A percentile compares a stretch with the other conserved stretches of the same genome.
These are phyloP conservation scores for Agrotis puta DNA, from an alignment of 2,888 invertebrate species.

Conservation along the genomic window DNA sequence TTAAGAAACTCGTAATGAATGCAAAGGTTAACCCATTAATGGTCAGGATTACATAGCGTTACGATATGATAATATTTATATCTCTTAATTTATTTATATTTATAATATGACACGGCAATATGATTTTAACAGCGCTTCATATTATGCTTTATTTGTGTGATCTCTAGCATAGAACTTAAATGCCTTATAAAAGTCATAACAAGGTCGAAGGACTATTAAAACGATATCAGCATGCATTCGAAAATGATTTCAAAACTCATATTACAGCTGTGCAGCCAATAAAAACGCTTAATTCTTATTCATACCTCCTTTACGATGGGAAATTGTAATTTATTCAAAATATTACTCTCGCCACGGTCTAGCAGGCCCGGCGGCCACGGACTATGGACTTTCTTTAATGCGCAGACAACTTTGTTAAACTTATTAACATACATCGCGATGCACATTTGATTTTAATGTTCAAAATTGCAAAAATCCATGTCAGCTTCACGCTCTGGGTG, in stretches of 20 bases:
- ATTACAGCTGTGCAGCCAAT: constrained; percentile 45
- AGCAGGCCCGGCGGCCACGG: constrained; percentile 50
- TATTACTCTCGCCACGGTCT: constrained; percentile 66
- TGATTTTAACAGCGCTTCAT: constrained; percentile 40
- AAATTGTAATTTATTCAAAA: constrained; percentile 67
- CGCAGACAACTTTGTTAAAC: constrained; percentile 71
- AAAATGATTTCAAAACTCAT: constrained; percentile 39
- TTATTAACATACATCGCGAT: constrained; percentile 69
- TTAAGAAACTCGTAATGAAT: constrained; percentile 14
- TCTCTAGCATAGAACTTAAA: constrained; percentile 56
- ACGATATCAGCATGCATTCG: constrained; percentile 46
- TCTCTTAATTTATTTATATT: constrained; percentile 35
- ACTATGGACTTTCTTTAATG: constrained; percentile 59
- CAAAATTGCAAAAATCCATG: constrained; percentile 63
- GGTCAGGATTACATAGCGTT: constrained; percentile 41
- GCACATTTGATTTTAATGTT: constrained; percentile 62
- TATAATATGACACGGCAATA: constrained; percentile 39
- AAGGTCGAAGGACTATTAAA: constrained; percentile 59
- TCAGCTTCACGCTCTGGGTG: constrained; percentile 57
- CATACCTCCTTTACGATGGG: constrained; percentile 63
- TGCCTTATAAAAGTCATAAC: constrained; percentile 40
- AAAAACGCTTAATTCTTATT: constrained; percentile 62
- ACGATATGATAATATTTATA: constrained; percentile 23
- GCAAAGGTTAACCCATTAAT: constrained; percentile 26
- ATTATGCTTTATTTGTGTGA: constrained; percentile 48